Base-by-base conservation (phyloP, 35 echinoderm and acorn worm genomes). In the Diadema setosum region DNA sequence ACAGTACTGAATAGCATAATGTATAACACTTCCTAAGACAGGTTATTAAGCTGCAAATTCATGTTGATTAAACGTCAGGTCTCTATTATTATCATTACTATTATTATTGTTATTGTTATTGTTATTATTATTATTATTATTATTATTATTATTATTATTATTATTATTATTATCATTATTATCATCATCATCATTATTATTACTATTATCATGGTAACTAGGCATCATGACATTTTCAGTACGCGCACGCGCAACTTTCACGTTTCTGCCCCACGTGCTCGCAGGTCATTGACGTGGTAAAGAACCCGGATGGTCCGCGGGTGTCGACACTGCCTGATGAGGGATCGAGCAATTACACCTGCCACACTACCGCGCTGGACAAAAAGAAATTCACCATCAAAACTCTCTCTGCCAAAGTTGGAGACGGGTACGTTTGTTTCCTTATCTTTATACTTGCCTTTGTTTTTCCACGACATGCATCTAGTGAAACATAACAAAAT, bases 211-310 rank as follows among this genome's bases (percentile, higher is more conserved):
- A 16, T 55, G 49, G 14, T 55, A 0, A 12, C 21, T 12, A 1
- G 49, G 49, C 21, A 16, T 2, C 21, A 16, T 55, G 14, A 1
- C 2, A 12, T 55, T 55, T 16, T 1, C 49, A 1, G 14, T 55
- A 1, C 2, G 14, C 2, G 21, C 21, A 16, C 21, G 14, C 14
- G 14, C 21, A 21, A 55, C 49, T 55, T 21, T n/a, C n/a, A n/a
- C n/a, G n/a, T n/a, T n/a, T n/a, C n/a, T n/a, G n/a, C n/a, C n/a
- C n/a, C n/a, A n/a, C n/a, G n/a, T n/a, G n/a, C n/a, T n/a, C n/a
- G n/a, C 0, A 85, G 83, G 61, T 85, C 9, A 59, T 59, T 61
- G 83, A 85, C n/a, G 83, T 85, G 3, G 65, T 85, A 58, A 59
- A 61, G 42, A 30, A 85, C 39, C 83, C 83, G 3, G 83, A 61